phyloP scores from a whole-genome alignment of 2,888 invertebrate species.

The Pimpla rufipes region DNA sequence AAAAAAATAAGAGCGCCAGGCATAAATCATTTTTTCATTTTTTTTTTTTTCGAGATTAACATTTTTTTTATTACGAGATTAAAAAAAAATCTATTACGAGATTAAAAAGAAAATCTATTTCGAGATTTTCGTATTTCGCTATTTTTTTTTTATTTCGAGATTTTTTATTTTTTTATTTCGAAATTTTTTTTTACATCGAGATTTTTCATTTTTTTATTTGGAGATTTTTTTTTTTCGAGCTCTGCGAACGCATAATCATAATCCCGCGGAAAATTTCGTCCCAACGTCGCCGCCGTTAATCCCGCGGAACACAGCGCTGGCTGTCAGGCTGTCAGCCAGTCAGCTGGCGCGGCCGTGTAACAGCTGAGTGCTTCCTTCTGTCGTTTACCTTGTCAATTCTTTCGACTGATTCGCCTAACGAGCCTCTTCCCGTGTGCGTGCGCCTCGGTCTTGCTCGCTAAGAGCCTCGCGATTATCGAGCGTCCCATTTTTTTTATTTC shows the following conservation, averaged over 20 bases:
- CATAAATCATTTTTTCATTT: slow-evolving; percentile 4
- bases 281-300: slow-evolving; percentile 2
- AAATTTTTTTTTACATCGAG: no score
- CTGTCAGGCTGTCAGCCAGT: slow-evolving; percentile 56
- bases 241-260: slow-evolving; percentile 15
- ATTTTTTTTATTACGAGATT: no score
- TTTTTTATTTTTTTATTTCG: no score
- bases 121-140: no score
- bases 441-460: background rate
- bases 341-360: slow-evolving; percentile 8
- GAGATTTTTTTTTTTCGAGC: slow-evolving; percentile 11
- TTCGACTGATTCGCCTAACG: slow-evolving; percentile 49
- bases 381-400: slow-evolving; percentile 59
- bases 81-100: no score
- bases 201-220: no score
- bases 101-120: no score
- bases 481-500: slow-evolving; percentile 4
- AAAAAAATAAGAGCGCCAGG: background rate
- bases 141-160: no score
- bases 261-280: slow-evolving; percentile 1
- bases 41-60: slow-evolving; percentile 23
- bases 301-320: slow-evolving; percentile 20
- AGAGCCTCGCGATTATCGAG: background rate
- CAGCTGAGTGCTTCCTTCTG: slow-evolving; percentile 33
- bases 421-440: slow-evolving; percentile 56